Evolutionary conservation across 2,113 vertebrate genomes (phyloP).

Genomic region (Phyllostomus hastatus): DNA sequence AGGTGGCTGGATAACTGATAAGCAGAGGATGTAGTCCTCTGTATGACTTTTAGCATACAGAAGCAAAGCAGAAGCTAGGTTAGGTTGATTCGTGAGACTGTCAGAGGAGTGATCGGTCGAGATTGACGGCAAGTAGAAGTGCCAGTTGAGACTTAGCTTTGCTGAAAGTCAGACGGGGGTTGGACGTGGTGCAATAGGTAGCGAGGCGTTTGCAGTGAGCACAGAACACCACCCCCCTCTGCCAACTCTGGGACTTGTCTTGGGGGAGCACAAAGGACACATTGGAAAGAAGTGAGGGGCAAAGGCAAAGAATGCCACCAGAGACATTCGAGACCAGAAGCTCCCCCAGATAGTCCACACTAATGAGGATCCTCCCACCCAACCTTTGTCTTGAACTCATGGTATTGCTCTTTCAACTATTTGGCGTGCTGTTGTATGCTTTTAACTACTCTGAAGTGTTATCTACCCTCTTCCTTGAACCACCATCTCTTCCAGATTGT

Average conservation of each 20-base stretch:
- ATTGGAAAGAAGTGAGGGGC: background rate
- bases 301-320: background rate
- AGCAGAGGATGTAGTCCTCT: background rate
- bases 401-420: background rate
- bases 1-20: background rate
- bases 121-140: background rate
- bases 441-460: background rate
- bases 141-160: background rate
- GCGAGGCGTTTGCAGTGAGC: background rate
- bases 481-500: background rate
- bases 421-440: background rate
- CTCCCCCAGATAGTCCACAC: background rate
- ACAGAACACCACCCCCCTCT: background rate
- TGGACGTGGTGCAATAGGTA: background rate
- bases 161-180: background rate
- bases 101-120: background rate
- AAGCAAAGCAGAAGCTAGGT: background rate
- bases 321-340: background rate
- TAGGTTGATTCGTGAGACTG: background rate
- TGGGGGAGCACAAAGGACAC: background rate
- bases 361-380: rapidly evolving
- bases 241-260: background rate
- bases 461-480: background rate
- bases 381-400: background rate
- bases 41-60: background rate